Evolutionary conservation across 2,797 vertebrate species (phyloP), one percentile per base, ranked within the genome.

Genomic region (Sebastolobus alascanus): DNA sequence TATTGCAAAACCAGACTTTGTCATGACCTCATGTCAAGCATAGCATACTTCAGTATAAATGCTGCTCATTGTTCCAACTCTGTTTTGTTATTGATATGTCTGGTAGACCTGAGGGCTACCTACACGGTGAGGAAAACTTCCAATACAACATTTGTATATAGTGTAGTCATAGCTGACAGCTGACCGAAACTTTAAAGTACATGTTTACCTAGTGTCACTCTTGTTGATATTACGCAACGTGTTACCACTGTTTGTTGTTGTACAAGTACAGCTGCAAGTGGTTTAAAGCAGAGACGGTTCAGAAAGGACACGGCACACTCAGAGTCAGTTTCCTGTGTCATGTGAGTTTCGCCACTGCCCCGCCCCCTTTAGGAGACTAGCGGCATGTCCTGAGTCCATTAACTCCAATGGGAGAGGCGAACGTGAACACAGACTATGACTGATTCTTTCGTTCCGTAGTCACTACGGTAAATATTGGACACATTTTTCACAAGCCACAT

Each of bases 31-130:
- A 55, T 73, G 80, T 77, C 71, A 46, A 66, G 8, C 35, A 3
- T 1, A n/a, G 25, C 68, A 58, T 71, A 25, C 72, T 59, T 69
- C 4, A 50, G 55, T 31, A 3, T 10, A 18, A 84, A 52, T 77
- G 67, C 69, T 40, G 29, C 58, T 75, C 61, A 69, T 90, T 92
- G 84, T 89, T 86, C 69, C 59, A 25, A 3, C 5, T 73, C 22
- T 61, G 35, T 71, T 73, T 73, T 79, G 64, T 85, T 73, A 10
- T 72, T 40, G 72, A 64, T 63, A 35, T 80, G 46, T 86, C n/a
- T 33, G 5, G 29, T 14, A 61, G 27, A 64, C 18, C 33, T 33
- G 81, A 73, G 7, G 25, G 60, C 37, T 67, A 1, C 69, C 6
- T 46, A 27, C 68, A 79, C 46, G 16, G 35, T 33, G 50, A 46